These are phyloP conservation scores for Datnioides undecimradiatus DNA, from an alignment of 2,113 vertebrate species.

Conservation along the genomic window DNA sequence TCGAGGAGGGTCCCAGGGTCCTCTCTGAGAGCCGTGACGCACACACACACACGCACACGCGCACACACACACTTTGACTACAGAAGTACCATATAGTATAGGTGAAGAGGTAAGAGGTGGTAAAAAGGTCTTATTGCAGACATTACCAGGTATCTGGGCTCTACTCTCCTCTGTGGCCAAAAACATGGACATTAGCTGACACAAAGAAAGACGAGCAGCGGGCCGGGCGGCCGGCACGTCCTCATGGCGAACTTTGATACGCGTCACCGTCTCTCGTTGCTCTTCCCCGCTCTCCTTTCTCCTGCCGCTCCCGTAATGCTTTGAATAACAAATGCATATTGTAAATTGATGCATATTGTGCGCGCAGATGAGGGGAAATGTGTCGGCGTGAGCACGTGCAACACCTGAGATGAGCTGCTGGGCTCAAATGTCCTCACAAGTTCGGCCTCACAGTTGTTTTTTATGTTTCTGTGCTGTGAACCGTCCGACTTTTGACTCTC, in stretches of 20 bases:
- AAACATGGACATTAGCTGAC: slow-evolving; percentile 67
- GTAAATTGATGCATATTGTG: slow-evolving; percentile 19
- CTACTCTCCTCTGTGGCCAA: slow-evolving; percentile 50
- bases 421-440: background rate
- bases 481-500: no score
- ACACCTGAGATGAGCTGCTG: background rate
- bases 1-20: slow-evolving; percentile 86
- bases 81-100: slow-evolving; percentile 59
- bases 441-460: no score
- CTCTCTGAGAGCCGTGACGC: slow-evolving; percentile 74
- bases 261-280: slow-evolving; percentile 10
- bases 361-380: background rate
- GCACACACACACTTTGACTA: slow-evolving; percentile 51
- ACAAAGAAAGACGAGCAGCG: slow-evolving; percentile 54
- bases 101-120: slow-evolving; percentile 76
- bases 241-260: slow-evolving; percentile 44
- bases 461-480: no score
- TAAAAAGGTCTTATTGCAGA: slow-evolving; percentile 77
- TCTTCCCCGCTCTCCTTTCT: slow-evolving; percentile 15
- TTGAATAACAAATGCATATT: slow-evolving; percentile 2
- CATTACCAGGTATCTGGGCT: slow-evolving; percentile 64
- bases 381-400: no score
- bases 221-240: background rate
- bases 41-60: background rate
- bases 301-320: background rate